Percentiles rank a stretch among this genome's conserved stretches.
Evolutionary conservation across 2,888 invertebrate species (phyloP).

Genomic region (Phorcus lineatus): DNA sequence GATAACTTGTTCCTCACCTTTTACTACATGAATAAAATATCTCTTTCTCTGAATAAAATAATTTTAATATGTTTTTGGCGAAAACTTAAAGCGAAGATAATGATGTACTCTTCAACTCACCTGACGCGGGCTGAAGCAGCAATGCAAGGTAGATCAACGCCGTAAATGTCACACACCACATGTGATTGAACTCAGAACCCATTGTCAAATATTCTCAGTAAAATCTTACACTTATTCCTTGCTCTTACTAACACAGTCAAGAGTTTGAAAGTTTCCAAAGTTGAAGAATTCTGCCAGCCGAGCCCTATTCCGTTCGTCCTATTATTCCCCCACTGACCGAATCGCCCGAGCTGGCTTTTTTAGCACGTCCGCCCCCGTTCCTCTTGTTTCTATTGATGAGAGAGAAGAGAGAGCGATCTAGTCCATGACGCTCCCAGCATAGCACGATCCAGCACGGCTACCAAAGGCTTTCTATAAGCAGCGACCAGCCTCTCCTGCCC

Average conservation of each 20-base stretch:
- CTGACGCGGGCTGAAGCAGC: background rate
- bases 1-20: too few species aligned
- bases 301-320: background rate
- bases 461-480: background rate
- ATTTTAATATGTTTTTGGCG: too few species aligned
- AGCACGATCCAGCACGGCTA: background rate
- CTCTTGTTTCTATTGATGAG: background rate
- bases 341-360: background rate
- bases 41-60: too few species aligned
- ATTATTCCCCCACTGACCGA: background rate
- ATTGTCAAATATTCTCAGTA: background rate
- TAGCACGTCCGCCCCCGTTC: background rate
- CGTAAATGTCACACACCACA: background rate
- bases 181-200: background rate
- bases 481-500: background rate
- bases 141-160: conserved; percentile 5
- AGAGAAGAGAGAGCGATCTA: background rate
- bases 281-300: background rate
- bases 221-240: background rate
- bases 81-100: too few species aligned
- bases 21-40: too few species aligned
- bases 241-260: background rate
- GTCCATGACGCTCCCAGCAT: background rate
- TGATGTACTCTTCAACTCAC: background rate
- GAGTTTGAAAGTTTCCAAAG: background rate